These are phyloP conservation scores for Ctenodactylus gundi DNA, from an alignment of 2,113 vertebrate species.

Conservation along the genomic window DNA sequence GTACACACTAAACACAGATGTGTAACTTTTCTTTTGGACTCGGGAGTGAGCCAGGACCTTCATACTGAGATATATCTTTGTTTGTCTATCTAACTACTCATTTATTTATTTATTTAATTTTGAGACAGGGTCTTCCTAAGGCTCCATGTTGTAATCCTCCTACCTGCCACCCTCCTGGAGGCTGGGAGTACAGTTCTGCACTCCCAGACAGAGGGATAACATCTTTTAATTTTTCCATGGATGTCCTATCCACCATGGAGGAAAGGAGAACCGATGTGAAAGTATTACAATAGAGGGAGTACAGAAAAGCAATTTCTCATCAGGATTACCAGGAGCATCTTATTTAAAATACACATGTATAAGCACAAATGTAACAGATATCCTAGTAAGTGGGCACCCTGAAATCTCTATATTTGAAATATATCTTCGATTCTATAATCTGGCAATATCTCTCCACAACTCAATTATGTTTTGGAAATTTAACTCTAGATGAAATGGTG, in stretches of 20 bases:
- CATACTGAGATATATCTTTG: too few species aligned
- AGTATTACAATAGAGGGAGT: neutral
- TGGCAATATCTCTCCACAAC: neutral
- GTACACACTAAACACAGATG: neutral
- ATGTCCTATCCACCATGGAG: too few species aligned
- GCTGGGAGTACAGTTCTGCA: too few species aligned
- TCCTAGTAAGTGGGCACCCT: accelerated
- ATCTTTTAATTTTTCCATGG: neutral
- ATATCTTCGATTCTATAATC: neutral
- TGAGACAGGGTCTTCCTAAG: too few species aligned
- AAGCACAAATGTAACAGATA: neutral
- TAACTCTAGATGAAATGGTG: neutral
- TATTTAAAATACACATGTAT: neutral
- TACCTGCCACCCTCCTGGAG: too few species aligned
- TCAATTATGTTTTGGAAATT: neutral
- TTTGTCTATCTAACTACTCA: too few species aligned
- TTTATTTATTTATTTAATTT: too few species aligned
- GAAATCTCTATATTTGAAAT: neutral
- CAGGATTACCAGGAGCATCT: neutral
- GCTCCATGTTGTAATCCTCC: too few species aligned
- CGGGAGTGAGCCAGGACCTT: too few species aligned
- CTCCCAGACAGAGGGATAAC: neutral
- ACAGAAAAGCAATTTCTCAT: neutral
- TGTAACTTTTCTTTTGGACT: too few species aligned
- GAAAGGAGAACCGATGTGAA: neutral